phyloP scores from a whole-genome alignment of 2,113 vertebrate genomes.

The Takifugu bimaculatus region DNA sequence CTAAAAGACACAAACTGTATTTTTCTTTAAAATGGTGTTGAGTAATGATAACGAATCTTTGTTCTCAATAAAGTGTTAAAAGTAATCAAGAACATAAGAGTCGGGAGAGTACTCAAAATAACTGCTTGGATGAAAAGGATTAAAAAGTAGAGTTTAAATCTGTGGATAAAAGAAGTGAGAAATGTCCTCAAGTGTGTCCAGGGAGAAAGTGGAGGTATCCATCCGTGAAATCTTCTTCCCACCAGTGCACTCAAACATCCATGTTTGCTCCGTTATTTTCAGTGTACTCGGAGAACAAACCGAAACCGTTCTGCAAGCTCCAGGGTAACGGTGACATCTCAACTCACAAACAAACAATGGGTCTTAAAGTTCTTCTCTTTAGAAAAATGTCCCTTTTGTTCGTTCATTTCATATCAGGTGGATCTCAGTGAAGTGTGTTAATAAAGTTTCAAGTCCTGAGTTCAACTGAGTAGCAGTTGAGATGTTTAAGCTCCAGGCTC shows the following conservation, averaged over 20 bases:
- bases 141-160: too few species aligned
- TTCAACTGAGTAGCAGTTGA: constrained; percentile 96
- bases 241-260: constrained; percentile 11
- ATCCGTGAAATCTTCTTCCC: constrained; percentile 45
- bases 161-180: constrained; percentile 23
- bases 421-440: constrained; percentile 47
- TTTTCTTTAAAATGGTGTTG: constrained; percentile 63
- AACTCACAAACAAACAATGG: constrained; percentile 22
- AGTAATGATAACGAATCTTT: constrained; percentile 48
- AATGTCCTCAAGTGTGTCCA: constrained; percentile 77
- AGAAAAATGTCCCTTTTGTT: constrained; percentile 46
- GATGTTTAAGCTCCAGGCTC: constrained; percentile 89
- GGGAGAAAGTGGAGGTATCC: constrained; percentile 64
- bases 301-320: constrained; percentile 35
- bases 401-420: constrained; percentile 35
- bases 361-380: constrained; percentile 32
- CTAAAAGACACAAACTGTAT: constrained; percentile 68
- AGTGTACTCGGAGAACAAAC: constrained; percentile 11
- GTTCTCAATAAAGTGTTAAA: constrained; percentile 33
- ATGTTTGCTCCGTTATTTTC: constrained; percentile 11
- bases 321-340: constrained; percentile 67
- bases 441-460: constrained; percentile 87
- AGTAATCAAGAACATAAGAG: constrained; percentile 14
- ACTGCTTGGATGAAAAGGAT: background rate
- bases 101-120: constrained; percentile 14